Conservation (phyloP, 2,888 invertebrate species). For the Agrotis ipsilon region DNA sequence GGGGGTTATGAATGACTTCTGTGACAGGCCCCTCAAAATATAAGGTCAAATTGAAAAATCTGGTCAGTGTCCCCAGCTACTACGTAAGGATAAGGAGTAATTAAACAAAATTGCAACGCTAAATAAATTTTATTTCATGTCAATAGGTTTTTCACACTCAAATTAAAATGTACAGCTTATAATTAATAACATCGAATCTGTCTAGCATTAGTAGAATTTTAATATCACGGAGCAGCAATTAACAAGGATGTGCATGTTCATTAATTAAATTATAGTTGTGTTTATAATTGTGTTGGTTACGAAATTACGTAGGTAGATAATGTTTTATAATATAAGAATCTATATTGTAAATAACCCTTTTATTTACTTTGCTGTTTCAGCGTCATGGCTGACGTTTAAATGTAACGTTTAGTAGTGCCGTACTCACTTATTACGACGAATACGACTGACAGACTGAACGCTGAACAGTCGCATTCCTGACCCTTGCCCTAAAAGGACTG, state of each 20-base stretch:
- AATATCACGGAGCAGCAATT: constrained; percentile 78
- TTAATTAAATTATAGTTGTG: constrained; percentile 59
- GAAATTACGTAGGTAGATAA: constrained; percentile 34
- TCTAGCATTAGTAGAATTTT: constrained; percentile 75
- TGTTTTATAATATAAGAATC: constrained; percentile 4
- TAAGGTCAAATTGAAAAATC: too few species aligned
- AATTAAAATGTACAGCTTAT: constrained; percentile 79
- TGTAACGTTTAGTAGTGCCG: constrained; percentile 17
- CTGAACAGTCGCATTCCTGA: background rate
- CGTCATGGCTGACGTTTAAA: constrained; percentile 51
- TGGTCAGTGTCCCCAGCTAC: too few species aligned
- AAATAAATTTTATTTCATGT: constrained; percentile 87
- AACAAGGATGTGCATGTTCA: constrained; percentile 71
- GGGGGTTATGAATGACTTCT: too few species aligned
- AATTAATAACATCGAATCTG: constrained; percentile 75
- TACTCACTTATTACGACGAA: constrained; percentile 12
- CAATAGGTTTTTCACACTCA: constrained; percentile 85
- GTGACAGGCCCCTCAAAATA: too few species aligned
- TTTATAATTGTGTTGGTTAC: constrained; percentile 47
- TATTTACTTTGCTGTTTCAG: constrained; percentile 35
- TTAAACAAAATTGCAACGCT: constrained; percentile 81
- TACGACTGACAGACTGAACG: background rate
- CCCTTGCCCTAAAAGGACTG: constrained; percentile 3
- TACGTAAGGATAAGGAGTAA: constrained; percentile 34
- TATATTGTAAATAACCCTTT: constrained; percentile 40